These are phyloP conservation scores for Acinonyx jubatus DNA, from an alignment of 2,113 vertebrate species.

Conservation along the genomic window DNA sequence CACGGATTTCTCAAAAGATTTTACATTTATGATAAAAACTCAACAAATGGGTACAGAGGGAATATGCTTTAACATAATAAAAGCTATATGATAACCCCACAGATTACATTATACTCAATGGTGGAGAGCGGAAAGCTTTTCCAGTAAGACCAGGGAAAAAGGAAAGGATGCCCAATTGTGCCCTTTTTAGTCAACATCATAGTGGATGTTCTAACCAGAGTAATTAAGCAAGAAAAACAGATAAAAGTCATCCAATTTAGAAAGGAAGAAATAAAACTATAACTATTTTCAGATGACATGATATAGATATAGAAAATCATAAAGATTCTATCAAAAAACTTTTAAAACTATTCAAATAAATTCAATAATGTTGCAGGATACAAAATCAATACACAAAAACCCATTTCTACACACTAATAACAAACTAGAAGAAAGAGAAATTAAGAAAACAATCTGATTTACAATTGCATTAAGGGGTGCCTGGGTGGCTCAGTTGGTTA, in stretches of 20 bases:
- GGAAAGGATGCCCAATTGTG: neutral
- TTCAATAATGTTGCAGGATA: neutral
- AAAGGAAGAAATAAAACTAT: neutral
- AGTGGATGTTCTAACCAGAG: neutral
- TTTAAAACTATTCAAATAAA: neutral
- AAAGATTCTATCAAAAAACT: neutral
- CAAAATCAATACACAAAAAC: neutral
- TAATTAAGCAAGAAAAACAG: neutral
- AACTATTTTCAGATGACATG: neutral
- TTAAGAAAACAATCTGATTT: neutral
- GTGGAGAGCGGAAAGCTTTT: neutral
- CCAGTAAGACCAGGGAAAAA: neutral
- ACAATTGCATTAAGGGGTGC: neutral
- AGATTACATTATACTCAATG: neutral
- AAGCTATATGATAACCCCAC: neutral
- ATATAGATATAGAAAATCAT: neutral
- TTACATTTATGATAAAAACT: neutral
- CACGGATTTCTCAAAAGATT: neutral
- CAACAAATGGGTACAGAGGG: neutral
- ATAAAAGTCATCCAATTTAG: neutral
- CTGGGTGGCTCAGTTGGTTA: too few species aligned
- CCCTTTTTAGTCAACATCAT: neutral
- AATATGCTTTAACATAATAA: neutral
- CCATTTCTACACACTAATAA: neutral
- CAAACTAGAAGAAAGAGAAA: neutral